A percentile compares a stretch with the other conserved stretches of the same genome.
Evolutionary conservation across 2,797 vertebrate genomes (phyloP).

Genomic region (Lacerta bilineata): DNA sequence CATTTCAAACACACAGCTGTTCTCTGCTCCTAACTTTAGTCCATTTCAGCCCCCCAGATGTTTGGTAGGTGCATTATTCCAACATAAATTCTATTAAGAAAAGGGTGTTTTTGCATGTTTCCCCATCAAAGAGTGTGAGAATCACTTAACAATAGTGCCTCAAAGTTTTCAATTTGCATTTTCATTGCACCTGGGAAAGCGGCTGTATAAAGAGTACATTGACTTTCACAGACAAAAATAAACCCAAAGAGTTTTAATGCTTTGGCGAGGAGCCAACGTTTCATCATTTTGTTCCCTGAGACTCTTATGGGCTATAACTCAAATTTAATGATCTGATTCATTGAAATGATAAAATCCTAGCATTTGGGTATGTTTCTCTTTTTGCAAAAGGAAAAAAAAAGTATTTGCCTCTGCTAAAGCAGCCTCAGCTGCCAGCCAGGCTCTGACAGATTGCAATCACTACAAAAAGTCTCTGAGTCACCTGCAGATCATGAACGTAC

Average conservation of each 20-base stretch:
- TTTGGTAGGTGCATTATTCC: slow-evolving; percentile 57
- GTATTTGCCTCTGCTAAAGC: slow-evolving; percentile 46
- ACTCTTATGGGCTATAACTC: slow-evolving; percentile 77
- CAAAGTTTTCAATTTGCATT: slow-evolving; percentile 78
- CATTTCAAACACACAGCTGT: slow-evolving; percentile 28
- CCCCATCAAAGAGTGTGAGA: slow-evolving; percentile 68
- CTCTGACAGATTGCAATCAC: slow-evolving; percentile 43
- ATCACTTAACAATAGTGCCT: slow-evolving; percentile 70
- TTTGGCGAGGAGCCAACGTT: slow-evolving; percentile 72
- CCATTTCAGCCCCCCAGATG: slow-evolving; percentile 31
- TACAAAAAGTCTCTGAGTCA: slow-evolving; percentile 27
- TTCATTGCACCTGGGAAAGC: slow-evolving; percentile 76
- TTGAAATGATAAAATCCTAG: slow-evolving; percentile 75
- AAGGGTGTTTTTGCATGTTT: slow-evolving; percentile 64
- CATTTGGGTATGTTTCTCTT: slow-evolving; percentile 59
- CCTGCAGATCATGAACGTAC: not conserved
- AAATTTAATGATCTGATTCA: slow-evolving; percentile 79
- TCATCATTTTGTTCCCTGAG: slow-evolving; percentile 74
- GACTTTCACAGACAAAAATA: slow-evolving; percentile 78
- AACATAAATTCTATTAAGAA: slow-evolving; percentile 69
- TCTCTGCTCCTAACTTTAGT: slow-evolving; percentile 39
- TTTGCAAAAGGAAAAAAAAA: slow-evolving; percentile 56
- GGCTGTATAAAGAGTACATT: slow-evolving; percentile 72
- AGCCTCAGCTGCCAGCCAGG: slow-evolving; percentile 57
- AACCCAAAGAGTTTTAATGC: slow-evolving; percentile 72